Base-by-base conservation (phyloP, 92 coral and sea anemone species). In the Parazoanthus swiftii region DNA sequence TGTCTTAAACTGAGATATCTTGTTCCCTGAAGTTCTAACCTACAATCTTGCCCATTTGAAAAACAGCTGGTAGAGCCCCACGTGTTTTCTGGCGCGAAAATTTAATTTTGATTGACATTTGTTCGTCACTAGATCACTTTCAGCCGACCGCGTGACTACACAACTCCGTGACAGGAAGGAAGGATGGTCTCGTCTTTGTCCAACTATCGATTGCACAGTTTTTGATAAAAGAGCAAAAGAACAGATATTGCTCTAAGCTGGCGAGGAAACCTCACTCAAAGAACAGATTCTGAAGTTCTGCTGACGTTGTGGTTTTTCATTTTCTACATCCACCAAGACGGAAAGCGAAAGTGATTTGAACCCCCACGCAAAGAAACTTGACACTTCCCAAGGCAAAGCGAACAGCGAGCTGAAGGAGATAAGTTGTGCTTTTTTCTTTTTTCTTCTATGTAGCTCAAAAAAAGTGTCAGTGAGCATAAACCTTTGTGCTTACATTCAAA, bases 61-160 rank as follows among this genome's bases (percentile, higher is more conserved):
- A 8, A 0, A 2, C 15, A 11, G 3, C 1, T 23, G 20, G 25
- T 0, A 63, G 0, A 63, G 23, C 20, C 1, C 66, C 79, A 76
- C 79, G 79, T 76, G 79, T n/a, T 42, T 76, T 39, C 25, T 76
- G 79, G 79, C 79, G 54, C 79, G 79, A 76, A 76, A 76, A 76
- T 76, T 76, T 76, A 76, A 76, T 13, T 37, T 37, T 76, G 79
- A 76, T 76, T 76, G 79, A 39, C 79, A 76, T 20, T 74, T 74
- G 79, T 2, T 76, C 79, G 46, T 76, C 54, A 76, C 79, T 38
- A 3, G 70, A 63, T 63, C 70, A 63, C 70, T 63, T 63, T 18
- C 33, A 16, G 43, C 25, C 2, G 46, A 74, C 79, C 79, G 79
- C 79, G 79, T 76, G 48, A 39, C 79, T 14, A 20, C 39, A 39